Base-by-base conservation (phyloP, 2,113 vertebrate species). In the Tapirus terrestris region DNA sequence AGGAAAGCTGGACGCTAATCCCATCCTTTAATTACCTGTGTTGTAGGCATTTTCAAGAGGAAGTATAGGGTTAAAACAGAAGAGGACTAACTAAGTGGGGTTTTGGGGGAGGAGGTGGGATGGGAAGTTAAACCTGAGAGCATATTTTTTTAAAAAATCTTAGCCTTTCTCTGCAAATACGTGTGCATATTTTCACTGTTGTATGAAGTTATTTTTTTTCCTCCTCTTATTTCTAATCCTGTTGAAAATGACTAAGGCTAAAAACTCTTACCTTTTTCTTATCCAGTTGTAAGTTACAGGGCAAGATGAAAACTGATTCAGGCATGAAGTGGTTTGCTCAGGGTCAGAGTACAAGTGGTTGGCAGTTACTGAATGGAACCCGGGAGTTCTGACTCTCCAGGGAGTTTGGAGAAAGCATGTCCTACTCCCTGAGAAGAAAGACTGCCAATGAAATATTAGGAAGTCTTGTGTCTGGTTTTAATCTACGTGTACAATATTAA, bases 391-490 rank as follows among this genome's bases (percentile, higher is more conserved):
- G 82, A 73, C 43, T 95, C 36, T 89, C 8, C 23, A 31, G 63
- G 36, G 45, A 85, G n/a, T 48, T 65, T 76, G n/a, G 75, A 73
- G 51, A 93, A 81, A 97, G 29, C 73, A n/a, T n/a, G 17, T 80
- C 45, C 45, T 93, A 7, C 45, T 89, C 23, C 8, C 29, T 33
- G 76, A 70, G 72, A 84, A 95, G 83, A 92, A 83, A 79, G 60
- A 92, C 77, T 27, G 58, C 83, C 10, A 51, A 8, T 43, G n/a
- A 94, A 88, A 87, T 91, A 63, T 81, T 82, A 84, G 65, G 75
- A 96, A 92, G 72, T 53, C 58, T 65, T 61, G 4, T 23, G 43
- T 86, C 72, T 93, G 70, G 56, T 61, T 94, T 96, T 97, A 96
- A 94, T 94, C 33, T 90, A 75, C 70, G 67, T 96, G 8, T 73